A percentile compares a stretch with the other conserved stretches of the same genome.
Conservation (phyloP, 2,113 vertebrate species). For the Odocoileus hemionus region DNA sequence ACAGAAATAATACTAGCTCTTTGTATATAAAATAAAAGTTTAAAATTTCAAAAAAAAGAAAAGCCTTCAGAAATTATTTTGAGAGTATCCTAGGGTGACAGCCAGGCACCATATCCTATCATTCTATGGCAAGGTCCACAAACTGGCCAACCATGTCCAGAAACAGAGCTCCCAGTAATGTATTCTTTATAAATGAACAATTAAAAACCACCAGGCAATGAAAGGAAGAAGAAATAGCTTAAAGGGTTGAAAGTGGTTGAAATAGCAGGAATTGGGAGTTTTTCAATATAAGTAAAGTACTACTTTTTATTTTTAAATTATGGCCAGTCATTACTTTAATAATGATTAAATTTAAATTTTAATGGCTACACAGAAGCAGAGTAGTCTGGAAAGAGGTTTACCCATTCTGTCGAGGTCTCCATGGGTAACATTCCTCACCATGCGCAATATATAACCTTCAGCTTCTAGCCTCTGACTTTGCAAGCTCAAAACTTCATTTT, state of each 20-base stretch:
- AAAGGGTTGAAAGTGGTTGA: background rate
- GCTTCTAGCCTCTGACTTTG: background rate
- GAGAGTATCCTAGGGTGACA: background rate
- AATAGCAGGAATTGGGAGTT: background rate
- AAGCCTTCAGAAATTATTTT: background rate
- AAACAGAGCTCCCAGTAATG: background rate
- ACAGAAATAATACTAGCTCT: background rate
- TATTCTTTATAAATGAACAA: background rate
- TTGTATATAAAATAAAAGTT: background rate
- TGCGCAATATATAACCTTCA: background rate
- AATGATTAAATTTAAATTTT: slow-evolving; percentile 21
- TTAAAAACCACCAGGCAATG: background rate
- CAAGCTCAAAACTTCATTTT: slow-evolving; percentile 1
- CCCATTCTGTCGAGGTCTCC: background rate
- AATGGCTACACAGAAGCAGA: background rate
- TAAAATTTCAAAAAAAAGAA: background rate
- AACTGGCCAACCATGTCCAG: background rate
- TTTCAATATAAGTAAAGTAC: background rate
- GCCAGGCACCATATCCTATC: background rate
- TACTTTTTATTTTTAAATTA: slow-evolving; percentile 38
- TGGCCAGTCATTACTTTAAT: background rate
- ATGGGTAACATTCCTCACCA: background rate
- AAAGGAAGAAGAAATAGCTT: background rate
- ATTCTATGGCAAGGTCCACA: background rate
- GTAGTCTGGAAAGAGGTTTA: background rate